Evolutionary conservation across 1,140 invertebrate species (phyloP), one percentile per base, ranked within the genome.

Genomic region (Papilio polyxenes): DNA sequence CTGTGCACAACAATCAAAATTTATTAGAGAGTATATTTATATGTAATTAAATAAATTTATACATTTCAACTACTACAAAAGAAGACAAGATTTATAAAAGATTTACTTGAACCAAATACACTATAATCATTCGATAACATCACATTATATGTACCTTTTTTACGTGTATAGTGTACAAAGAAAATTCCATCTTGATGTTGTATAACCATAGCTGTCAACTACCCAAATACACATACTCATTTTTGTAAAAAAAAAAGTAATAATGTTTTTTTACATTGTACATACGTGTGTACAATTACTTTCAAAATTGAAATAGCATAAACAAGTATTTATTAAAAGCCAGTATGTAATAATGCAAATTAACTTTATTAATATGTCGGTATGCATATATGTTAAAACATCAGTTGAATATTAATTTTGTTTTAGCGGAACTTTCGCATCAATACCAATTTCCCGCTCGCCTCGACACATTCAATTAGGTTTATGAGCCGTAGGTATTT

Each of bases 391-490:
- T 37, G 23, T 40, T 83, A 84, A 56, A n/a, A 82, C 82, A 69
- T 84, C 81, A 85, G 82, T 49, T 81, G 81, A 82, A 86, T 89
- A 88, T 89, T 87, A 86, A 87, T 86, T 83, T 84, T 40, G 81
- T 62, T 85, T 75, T 69, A 77, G 75, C 87, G 88, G 89, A 89
- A 89, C 83, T 87, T 80, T 85, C 82, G 85, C 89, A 91, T 91
- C 89, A 92, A 91, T 91, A 91, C 90, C 88, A 89, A 87, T 90
- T 90, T 92, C 82, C 82, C 79, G 78, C 83, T 82, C 82, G 87
- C 85, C 87, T 86, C 83, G 87, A 89, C 83, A 85, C 83, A 75
- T 87, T 87, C 87, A 87, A 87, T 90, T 85, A 89, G 69, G 76
- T 84, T 82, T 82, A 79, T 51, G 77, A 72, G 81, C 79, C 51